Percentiles rank a stretch among this genome's conserved stretches.
Conservation (phyloP, 2,888 invertebrate genomes). For the Asteroscopus sphinx region DNA sequence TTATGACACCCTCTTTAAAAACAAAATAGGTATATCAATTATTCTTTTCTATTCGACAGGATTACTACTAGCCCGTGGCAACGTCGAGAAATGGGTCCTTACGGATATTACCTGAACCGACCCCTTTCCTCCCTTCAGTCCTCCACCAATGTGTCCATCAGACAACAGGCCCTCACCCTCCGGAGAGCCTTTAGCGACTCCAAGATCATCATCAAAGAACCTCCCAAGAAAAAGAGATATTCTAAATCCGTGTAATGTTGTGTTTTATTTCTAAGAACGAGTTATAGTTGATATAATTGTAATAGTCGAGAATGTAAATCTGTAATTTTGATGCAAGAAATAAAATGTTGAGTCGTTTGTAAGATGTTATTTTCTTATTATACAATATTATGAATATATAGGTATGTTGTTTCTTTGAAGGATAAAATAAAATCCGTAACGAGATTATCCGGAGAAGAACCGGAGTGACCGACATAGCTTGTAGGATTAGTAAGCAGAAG, state of each 20-base stretch:
- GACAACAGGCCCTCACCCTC: slow-evolving; percentile 64
- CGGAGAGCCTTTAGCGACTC: slow-evolving; percentile 81
- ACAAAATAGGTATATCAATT: no score
- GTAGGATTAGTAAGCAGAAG: no score
- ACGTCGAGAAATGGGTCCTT: slow-evolving; percentile 90
- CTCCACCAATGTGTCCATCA: slow-evolving; percentile 56
- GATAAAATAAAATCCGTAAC: no score
- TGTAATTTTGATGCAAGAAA: slow-evolving; percentile 23
- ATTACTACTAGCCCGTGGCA: slow-evolving; percentile 90
- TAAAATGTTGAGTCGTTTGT: slow-evolving; percentile 30
- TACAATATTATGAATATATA: no score
- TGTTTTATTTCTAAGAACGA: slow-evolving; percentile 15
- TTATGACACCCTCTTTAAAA: no score
- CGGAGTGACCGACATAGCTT: no score
- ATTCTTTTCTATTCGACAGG: slow-evolving; percentile 69
- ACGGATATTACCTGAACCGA: slow-evolving; percentile 89
- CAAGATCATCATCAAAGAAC: slow-evolving; percentile 74
- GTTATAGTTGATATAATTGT: slow-evolving; percentile 12
- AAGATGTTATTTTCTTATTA: slow-evolving; percentile 8
- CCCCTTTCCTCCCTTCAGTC: slow-evolving; percentile 76
- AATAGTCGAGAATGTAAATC: slow-evolving; percentile 26
- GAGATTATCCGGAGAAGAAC: no score
- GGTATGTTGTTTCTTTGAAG: no score
- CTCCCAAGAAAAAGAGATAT: slow-evolving; percentile 76
- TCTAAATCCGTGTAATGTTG: slow-evolving; percentile 79